These are phyloP conservation scores for Drosophila ohnishii DNA, from an alignment of 1,140 invertebrate species.

Conservation along the genomic window DNA sequence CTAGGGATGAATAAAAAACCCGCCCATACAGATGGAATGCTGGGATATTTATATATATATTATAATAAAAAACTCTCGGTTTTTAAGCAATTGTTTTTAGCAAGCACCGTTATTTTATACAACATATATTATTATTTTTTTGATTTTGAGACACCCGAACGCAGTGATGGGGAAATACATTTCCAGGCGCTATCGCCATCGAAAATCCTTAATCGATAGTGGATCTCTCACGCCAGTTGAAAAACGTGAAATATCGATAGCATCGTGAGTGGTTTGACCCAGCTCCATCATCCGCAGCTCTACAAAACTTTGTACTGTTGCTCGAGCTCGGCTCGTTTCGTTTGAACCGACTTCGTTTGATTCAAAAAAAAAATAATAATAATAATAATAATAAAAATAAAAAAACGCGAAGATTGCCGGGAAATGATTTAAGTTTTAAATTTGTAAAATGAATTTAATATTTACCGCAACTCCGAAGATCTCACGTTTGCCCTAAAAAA, in stretches of 20 bases:
- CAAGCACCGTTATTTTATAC: no score
- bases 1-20: not conserved
- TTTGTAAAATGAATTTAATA: slow-evolving; percentile 2
- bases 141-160: no score
- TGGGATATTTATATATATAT: no score
- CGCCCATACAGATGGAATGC: not conserved
- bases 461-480: not conserved
- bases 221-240: not conserved
- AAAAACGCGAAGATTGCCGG: not conserved
- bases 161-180: no score
- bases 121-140: no score
- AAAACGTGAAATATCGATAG: not conserved
- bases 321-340: slow-evolving; percentile 7
- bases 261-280: not conserved
- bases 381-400: not conserved
- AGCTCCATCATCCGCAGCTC: not conserved
- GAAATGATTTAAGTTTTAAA: not conserved
- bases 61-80: no score
- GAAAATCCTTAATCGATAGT: not conserved
- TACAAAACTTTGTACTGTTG: slow-evolving; percentile 10
- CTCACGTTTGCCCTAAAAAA: not conserved
- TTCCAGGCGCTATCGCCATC: no score
- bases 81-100: no score
- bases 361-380: not conserved
- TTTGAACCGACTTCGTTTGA: slow-evolving; percentile 8